Base-by-base conservation (phyloP, 1,140 invertebrate genomes). In the Lasaia peninsularis region DNA sequence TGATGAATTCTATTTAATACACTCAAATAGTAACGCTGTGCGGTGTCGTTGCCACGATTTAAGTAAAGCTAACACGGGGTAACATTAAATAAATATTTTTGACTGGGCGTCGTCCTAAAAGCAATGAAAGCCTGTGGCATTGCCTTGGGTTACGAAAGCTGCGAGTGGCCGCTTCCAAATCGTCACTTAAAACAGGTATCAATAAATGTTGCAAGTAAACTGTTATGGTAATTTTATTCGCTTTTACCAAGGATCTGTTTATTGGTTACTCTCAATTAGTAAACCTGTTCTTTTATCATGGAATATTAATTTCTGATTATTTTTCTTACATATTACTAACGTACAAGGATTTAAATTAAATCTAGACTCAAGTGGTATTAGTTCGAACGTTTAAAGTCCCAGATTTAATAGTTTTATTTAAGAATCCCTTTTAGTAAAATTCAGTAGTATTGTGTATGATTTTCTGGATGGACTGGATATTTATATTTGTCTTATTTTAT, bases 51-150 rank as follows among this genome's bases (percentile, higher is more conserved):
- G 5, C 40, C 11, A 18, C 16, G 8, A 18, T 21, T 1, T 11
- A 20, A 48, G 40, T 48, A 20, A 48, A 21, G 16, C 16, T 48
- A 20, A 18, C 40, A n/a, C 10, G 10, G 40, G 5, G 18, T 48
- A 11, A 48, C 11, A 5, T 48, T 48, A 20, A 48, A 48, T 48
- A 48, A 48, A 48, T 9, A 40, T 48, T 48, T 48, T 48, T 21
- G 10, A 48, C 37, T 40, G 37, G 37, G 16, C 40, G 20, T 20
- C 18, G 40, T 48, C 11, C 40, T 20, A 21, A 21, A 48, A 48
- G 11, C 40, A 52, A 58, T 37, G 21, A 58, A 32, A 51, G 56
- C 56, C 49, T 20, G 49, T 32, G 56, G 49, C 56, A 35, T 12
- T 21, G 40, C 18, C 40, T 48, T 48, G 40, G 40, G 40, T 48